These are phyloP conservation scores for Acanthis flammea DNA, from an alignment of 2,797 vertebrate species.

Conservation along the genomic window DNA sequence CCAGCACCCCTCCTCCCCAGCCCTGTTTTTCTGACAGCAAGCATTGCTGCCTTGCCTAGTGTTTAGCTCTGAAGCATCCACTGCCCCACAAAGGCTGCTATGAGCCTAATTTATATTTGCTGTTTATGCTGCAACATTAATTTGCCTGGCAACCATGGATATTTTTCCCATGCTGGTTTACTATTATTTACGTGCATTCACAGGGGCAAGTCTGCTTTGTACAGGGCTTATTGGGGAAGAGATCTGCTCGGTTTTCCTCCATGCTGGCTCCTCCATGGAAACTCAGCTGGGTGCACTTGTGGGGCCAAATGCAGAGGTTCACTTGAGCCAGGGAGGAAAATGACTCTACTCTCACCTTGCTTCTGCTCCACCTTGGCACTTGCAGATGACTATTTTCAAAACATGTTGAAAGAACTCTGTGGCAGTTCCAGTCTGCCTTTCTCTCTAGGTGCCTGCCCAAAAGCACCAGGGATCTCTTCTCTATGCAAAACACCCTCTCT, in stretches of 20 bases:
- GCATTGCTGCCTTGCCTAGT: not conserved
- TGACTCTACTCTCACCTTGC: not conserved
- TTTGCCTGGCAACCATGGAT: not conserved
- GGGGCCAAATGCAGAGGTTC: not conserved
- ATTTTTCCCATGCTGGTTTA: not conserved
- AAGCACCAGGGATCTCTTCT: not conserved
- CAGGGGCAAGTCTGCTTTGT: not conserved
- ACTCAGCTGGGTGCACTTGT: not conserved
- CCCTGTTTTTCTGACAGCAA: not conserved
- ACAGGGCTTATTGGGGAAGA: not conserved
- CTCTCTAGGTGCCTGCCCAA: not conserved
- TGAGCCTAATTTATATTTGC: not conserved
- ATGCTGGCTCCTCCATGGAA: accelerated
- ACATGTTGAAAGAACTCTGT: accelerated
- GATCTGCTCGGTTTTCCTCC: not conserved
- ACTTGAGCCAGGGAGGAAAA: not conserved
- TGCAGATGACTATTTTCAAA: not conserved
- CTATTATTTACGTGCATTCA: not conserved
- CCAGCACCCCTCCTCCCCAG: not conserved
- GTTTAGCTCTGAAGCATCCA: not conserved
- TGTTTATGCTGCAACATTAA: not conserved
- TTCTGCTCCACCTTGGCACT: not conserved
- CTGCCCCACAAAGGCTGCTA: not conserved
- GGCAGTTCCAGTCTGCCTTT: not conserved
- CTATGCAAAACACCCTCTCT: not conserved